Base-by-base conservation (phyloP, 2,797 vertebrate species). In the Onychomys leucogaster region DNA sequence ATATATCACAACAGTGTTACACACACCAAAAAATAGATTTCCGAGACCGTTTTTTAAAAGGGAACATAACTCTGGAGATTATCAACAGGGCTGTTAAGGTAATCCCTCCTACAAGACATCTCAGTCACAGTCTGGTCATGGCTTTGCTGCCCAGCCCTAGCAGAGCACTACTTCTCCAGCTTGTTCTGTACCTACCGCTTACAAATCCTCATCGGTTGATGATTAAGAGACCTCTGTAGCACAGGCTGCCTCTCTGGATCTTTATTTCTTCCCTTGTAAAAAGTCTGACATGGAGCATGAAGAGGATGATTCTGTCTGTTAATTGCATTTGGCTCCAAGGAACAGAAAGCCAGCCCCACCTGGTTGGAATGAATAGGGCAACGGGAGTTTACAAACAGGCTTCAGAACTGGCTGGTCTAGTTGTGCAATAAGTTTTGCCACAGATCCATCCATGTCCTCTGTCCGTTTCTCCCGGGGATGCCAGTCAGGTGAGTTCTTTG, bases 231-330 rank as follows among this genome's bases (percentile, higher is more conserved):
- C 17, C 57, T 63, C 19, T 32, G 71, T 86, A 92, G 83, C 57
- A 34, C 49, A 25, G 41, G 12, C 52, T 25, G 16, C 13, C 27
- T 63, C 69, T 96, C 96, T 90, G 29, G 27, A 82, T 88, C 78
- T 71, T 75, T 95, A 52, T 7, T 5, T 94, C 19, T 91, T 97
- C 41, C 57, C 25, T 88, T 67, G 77, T 89, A 87, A 89, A 55
- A 94, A 96, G 41, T 57, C 9, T 46, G 29, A 73, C 4, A 0
- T 32, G 23, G 52, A 63, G 2, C 52, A 55, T 16, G 43, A 92
- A 27, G n/a, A 69, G 71, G 32, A 87, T 52, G 4, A 65, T 41
- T 91, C 75, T 75, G 3, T 34, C 59, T 41, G n/a, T 75, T 69
- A 87, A 65, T 91, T 81, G n/a, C 5, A 82, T 85, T 92, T 75